Evolutionary conservation across 2,888 invertebrate genomes (phyloP).

Genomic region (Drosophila pseudotalamancana): DNA sequence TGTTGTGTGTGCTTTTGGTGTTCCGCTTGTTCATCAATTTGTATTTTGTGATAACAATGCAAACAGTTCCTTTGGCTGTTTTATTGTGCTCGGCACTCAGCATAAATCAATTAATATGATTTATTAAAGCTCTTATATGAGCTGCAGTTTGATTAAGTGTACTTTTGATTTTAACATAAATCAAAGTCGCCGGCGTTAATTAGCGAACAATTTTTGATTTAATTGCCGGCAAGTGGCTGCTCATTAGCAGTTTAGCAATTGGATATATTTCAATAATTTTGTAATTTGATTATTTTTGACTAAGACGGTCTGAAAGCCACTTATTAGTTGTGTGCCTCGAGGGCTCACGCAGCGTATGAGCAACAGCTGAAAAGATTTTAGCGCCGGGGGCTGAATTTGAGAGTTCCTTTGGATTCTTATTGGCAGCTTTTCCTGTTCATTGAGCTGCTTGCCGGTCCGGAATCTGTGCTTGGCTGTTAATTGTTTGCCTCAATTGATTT

Average conservation of each 20-base stretch:
- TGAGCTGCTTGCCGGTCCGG: conserved; percentile 63
- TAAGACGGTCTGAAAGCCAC: conserved; percentile 6
- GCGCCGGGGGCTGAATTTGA: conserved; percentile 39
- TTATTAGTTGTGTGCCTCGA: background rate
- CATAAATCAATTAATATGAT: conserved; percentile 64
- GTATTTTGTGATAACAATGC: conserved; percentile 41
- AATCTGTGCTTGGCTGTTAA: conserved; percentile 71
- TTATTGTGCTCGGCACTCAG: conserved; percentile 14
- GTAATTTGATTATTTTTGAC: conserved; percentile 31
- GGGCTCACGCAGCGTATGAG: conserved; percentile 51
- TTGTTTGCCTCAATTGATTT: conserved; percentile 72
- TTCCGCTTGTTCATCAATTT: conserved; percentile 57
- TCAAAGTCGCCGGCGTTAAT: conserved; percentile 35
- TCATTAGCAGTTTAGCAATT: conserved; percentile 39
- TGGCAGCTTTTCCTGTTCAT: conserved; percentile 52
- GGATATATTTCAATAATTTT: conserved; percentile 22
- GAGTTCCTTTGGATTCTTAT: conserved; percentile 10
- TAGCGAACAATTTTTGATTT: conserved; percentile 39
- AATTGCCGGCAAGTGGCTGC: conserved; percentile 15
- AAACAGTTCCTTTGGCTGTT: conserved; percentile 2
- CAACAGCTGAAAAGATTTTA: conserved; percentile 37
- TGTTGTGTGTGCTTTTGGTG: conserved; percentile 8
- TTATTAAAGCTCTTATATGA: conserved; percentile 51
- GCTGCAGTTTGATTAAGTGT: background rate
- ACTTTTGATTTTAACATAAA: conserved; percentile 22